Evolutionary conservation across 2,113 vertebrate species (phyloP), one percentile per base, ranked within the genome.

Genomic region (Strix aluco): DNA sequence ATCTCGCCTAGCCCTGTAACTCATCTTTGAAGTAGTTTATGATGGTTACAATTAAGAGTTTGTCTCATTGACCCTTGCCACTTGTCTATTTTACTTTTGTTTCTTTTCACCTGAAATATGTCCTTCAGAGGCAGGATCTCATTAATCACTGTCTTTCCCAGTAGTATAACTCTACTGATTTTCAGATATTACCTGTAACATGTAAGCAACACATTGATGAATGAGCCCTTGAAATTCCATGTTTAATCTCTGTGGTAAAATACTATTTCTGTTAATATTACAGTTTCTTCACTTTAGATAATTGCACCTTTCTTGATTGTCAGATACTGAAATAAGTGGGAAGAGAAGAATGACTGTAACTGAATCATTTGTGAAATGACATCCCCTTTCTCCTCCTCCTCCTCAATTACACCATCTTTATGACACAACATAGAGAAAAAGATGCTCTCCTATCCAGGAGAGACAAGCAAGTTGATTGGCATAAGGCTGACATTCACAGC

Each of bases 281-380:
- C 67, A 34, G n/a, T 86, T 90, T 83, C 90, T 93, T 93, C 74
- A 30, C 71, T 94, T 93, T 46, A 94, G 74, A 81, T 96, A 96
- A 96, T 93, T 95, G 55, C 59, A 88, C 26, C 79, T 88, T 83
- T 94, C 85, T 71, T 66, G 62, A 66, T 90, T 94, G 94, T 90
- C 90, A 96, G 84, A 79, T 79, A 81, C 40, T 51, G 92, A 93
- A 92, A 62, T 91, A 94, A 82, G 44, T 80, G 81, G 47, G 67
- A 86, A 81, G 90, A 79, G 78, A 80, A 80, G 66, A 92, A 80
- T 63, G 36, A 55, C 78, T 87, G 49, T 72, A 72, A 42, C 54
- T 47, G 91, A 91, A 66, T 80, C 17, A 40, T 58, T 70, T 58
- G 58, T 90, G 74, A 91, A 90, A 91, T 83, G 44, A 80, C 71